phyloP scores from a whole-genome alignment of 2,888 invertebrate genomes.

The Melanophora roralis region DNA sequence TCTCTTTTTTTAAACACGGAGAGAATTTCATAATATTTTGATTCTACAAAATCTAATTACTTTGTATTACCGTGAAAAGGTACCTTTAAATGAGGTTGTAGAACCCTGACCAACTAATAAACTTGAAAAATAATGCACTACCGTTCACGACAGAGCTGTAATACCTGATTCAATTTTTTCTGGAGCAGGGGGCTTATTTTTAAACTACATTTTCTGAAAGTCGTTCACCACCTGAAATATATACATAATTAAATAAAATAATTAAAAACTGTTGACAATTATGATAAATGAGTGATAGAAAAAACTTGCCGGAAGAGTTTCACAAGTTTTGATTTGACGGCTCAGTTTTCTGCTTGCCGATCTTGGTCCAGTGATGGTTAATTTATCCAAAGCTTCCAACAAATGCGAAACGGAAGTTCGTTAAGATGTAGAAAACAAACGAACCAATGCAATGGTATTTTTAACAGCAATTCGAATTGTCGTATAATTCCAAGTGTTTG shows the following conservation, averaged over 20 bases:
- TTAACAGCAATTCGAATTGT: neutral
- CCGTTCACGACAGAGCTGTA: neutral
- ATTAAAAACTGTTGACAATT: no score
- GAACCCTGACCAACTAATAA: neutral
- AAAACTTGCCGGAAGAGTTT: neutral
- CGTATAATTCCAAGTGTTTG: neutral
- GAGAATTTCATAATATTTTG: no score
- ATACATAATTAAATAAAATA: no score
- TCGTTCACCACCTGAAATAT: no score
- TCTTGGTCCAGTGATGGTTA: neutral
- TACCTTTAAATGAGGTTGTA: neutral
- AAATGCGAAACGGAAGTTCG: neutral
- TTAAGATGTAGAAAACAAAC: neutral
- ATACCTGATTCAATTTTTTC: neutral
- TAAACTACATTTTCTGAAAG: no score
- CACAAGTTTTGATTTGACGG: neutral
- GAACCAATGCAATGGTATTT: neutral
- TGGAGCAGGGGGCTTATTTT: no score
- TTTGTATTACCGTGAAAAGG: no score
- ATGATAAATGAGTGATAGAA: neutral
- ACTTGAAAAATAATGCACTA: neutral
- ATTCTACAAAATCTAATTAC: no score
- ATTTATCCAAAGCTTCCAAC: neutral
- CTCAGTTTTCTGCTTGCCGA: neutral
- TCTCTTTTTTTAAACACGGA: no score